Base-by-base conservation (phyloP, 2,797 vertebrate species). In the Pristis pectinata region DNA sequence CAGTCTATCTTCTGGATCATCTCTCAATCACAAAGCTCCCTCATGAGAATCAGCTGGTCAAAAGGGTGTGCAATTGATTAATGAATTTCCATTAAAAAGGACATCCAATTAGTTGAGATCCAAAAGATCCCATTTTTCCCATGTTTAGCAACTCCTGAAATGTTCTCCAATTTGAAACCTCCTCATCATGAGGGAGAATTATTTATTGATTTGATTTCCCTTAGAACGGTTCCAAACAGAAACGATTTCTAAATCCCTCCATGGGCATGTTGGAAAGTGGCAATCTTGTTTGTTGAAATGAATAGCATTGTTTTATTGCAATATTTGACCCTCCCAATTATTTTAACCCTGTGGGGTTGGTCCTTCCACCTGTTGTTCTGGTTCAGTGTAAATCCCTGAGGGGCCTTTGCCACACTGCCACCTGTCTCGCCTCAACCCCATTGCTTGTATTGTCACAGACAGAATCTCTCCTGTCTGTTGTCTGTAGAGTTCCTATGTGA, bases 31-130 rank as follows among this genome's bases (percentile, higher is more conserved):
- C 0, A n/a, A 9, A 87, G 34, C 30, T 17, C 83, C 53, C 53
- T n/a, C 83, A 0, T 34, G 11, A 17, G 30, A 15, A 59, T n/a
- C 83, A 56, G 53, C 30, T 17, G 53, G 27, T 87, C 83, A 59
- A n/a, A 87, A 85, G 30, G 0, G 13, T 87, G 19, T 17, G 30
- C 53, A 59, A 17, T 19, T 87, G 53, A 87, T 87, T 34, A 59
- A n/a, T 59, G 53, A 59, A 87, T 56, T 87, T 87, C 83, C 83
- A 87, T 87, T 87, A 59, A 87, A 83, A 87, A 59, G 53, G 30
- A 83, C 11, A 59, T n/a, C 53, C 53, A 61, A 59, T 59, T 61
- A 59, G 0, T 8, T 56, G 83, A n/a, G 82, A 53, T 53, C 17
- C 27, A 53, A 2, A 53, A 53, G 30, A 41, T 82, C 8, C 27